phyloP scores from a whole-genome alignment of 2,113 vertebrate genomes.

The Pipa parva region DNA sequence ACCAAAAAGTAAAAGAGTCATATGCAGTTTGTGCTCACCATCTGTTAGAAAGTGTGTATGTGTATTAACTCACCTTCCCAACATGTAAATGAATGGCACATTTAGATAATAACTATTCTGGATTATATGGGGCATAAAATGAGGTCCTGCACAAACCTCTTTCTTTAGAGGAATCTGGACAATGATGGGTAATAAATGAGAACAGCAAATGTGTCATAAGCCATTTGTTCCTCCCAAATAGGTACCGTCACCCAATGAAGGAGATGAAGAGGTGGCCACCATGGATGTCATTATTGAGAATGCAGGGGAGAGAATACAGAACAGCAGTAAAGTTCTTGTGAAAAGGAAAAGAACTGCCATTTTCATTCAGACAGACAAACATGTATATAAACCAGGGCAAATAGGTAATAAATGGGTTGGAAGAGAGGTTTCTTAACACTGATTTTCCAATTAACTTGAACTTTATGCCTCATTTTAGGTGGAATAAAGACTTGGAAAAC shows the following conservation, averaged over 20 bases:
- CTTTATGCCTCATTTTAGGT: not conserved
- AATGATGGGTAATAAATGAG: too few species aligned
- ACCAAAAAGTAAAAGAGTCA: too few species aligned
- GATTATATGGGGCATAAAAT: too few species aligned
- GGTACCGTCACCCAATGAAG: constrained; percentile 48
- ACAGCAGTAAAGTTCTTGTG: constrained; percentile 51
- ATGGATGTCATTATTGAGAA: not conserved
- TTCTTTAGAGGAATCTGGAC: too few species aligned
- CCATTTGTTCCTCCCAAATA: constrained; percentile 37
- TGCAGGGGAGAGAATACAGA: constrained; percentile 15
- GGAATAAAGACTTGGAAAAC: not conserved
- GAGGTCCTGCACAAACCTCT: too few species aligned
- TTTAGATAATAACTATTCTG: too few species aligned
- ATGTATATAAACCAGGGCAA: constrained; percentile 52
- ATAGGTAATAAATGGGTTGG: constrained; percentile 40
- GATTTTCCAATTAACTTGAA: too few species aligned
- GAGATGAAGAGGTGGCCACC: constrained; percentile 48
- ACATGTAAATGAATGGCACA: too few species aligned
- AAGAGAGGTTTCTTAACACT: not conserved
- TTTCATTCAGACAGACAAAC: constrained; percentile 55
- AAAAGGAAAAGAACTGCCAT: constrained; percentile 40
- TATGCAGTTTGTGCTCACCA: too few species aligned
- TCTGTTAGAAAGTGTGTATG: too few species aligned
- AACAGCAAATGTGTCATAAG: too few species aligned
- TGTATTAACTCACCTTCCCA: too few species aligned